phyloP scores from a whole-genome alignment of 2,888 invertebrate genomes.

The Thymelicus sylvestris region DNA sequence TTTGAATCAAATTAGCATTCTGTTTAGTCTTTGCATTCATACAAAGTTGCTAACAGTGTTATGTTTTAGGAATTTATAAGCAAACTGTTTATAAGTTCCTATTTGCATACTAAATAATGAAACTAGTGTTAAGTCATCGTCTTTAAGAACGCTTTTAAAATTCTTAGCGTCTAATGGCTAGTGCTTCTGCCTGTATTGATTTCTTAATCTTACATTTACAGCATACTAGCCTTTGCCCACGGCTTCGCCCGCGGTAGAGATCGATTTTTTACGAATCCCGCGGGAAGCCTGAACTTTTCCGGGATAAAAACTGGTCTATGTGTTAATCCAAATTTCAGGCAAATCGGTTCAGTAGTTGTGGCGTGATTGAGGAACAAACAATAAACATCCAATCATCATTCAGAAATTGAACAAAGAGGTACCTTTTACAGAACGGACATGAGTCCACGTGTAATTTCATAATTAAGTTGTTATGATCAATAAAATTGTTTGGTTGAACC shows the following conservation, averaged over 20 bases:
- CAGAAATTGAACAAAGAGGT: not conserved
- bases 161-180: not conserved
- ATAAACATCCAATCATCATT: no score
- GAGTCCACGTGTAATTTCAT: not conserved
- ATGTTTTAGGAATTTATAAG: conserved; percentile 3
- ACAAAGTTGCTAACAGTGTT: conserved; percentile 22
- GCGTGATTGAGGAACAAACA: no score
- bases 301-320: no score
- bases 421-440: not conserved
- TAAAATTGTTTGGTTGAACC: not conserved
- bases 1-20: conserved; percentile 7
- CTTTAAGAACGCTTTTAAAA: not conserved
- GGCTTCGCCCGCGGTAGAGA: no score
- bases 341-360: no score
- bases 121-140: not conserved
- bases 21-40: not conserved
- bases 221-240: no score
- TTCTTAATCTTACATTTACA: no score
- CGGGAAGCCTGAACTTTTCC: no score
- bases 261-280: no score
- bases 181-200: no score
- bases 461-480: not conserved
- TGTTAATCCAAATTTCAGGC: no score
- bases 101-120: not conserved
- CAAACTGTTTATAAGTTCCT: not conserved